Percentiles rank a stretch among this genome's conserved stretches.
These are phyloP conservation scores for Alces alces DNA, from an alignment of 2,113 vertebrate genomes.

Conservation along the genomic window DNA sequence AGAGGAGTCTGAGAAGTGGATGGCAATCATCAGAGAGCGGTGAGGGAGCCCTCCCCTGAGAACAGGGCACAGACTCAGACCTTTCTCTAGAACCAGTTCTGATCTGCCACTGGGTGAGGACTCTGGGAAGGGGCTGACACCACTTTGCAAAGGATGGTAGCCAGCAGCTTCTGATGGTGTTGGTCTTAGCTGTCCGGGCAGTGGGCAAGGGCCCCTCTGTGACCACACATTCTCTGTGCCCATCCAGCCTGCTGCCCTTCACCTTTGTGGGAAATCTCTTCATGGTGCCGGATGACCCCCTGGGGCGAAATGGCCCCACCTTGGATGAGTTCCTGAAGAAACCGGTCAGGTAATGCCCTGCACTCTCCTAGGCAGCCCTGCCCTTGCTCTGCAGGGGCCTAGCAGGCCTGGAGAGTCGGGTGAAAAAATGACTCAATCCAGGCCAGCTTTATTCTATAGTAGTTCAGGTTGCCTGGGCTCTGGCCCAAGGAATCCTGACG, in stretches of 20 bases:
- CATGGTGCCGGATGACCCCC: constrained; percentile 92
- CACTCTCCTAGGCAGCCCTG: neutral
- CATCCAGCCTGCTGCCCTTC: constrained; percentile 87
- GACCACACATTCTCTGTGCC: constrained; percentile 39
- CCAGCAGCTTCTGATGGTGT: neutral
- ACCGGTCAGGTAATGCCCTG: constrained; percentile 49
- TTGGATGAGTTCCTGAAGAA: constrained; percentile 86
- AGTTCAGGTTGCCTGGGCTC: neutral
- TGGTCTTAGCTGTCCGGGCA: neutral
- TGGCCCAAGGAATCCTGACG: neutral
- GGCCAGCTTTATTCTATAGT: neutral
- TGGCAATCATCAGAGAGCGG: constrained; percentile 90
- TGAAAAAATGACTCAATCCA: neutral
- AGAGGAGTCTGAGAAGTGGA: constrained; percentile 85
- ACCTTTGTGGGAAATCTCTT: constrained; percentile 91
- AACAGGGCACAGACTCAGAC: neutral
- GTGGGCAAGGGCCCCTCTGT: neutral
- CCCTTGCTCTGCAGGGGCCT: neutral
- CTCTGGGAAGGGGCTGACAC: neutral
- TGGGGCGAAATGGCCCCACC: constrained; percentile 88
- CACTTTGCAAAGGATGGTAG: neutral
- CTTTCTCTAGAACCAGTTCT: constrained; percentile 55
- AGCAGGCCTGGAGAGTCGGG: neutral
- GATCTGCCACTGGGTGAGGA: constrained; percentile 12
- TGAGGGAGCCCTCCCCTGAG: constrained; percentile 59